phyloP scores from a whole-genome alignment of 2,888 invertebrate genomes.

The Hirtodrosophila cameraria region DNA sequence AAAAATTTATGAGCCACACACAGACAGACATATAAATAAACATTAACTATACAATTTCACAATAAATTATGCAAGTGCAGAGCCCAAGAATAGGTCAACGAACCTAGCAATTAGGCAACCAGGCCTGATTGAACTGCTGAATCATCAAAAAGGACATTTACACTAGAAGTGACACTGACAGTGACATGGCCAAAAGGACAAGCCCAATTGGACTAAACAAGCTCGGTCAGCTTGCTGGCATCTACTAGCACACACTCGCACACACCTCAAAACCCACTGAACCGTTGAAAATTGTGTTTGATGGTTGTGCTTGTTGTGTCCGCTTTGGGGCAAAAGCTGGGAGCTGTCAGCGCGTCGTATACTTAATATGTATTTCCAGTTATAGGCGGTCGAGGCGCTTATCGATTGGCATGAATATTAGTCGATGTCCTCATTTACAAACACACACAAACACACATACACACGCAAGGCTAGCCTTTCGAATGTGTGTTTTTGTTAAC shows the following conservation, averaged over 20 bases:
- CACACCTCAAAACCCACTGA: slow-evolving; percentile 65
- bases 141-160: slow-evolving; percentile 32
- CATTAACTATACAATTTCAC: slow-evolving; percentile 61
- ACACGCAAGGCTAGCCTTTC: slow-evolving; percentile 55
- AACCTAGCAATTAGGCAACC: slow-evolving; percentile 40
- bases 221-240: slow-evolving; percentile 11
- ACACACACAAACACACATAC: slow-evolving; percentile 25
- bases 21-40: slow-evolving; percentile 25
- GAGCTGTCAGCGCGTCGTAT: slow-evolving; percentile 68
- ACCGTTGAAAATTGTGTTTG: slow-evolving; percentile 44
- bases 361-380: slow-evolving; percentile 77
- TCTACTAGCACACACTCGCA: background rate
- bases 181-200: slow-evolving; percentile 40
- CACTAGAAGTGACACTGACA: slow-evolving; percentile 21
- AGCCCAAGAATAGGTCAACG: slow-evolving; percentile 67
- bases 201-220: slow-evolving; percentile 20
- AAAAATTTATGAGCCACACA: slow-evolving; percentile 65
- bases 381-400: slow-evolving; percentile 67
- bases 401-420: slow-evolving; percentile 79
- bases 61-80: slow-evolving; percentile 67
- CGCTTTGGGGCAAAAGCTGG: slow-evolving; percentile 25
- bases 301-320: slow-evolving; percentile 17
- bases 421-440: slow-evolving; percentile 74
- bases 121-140: slow-evolving; percentile 14
- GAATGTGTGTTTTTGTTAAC: slow-evolving; percentile 36